These are phyloP conservation scores for Patella depressa DNA, from an alignment of 2,888 invertebrate genomes.

Conservation along the genomic window DNA sequence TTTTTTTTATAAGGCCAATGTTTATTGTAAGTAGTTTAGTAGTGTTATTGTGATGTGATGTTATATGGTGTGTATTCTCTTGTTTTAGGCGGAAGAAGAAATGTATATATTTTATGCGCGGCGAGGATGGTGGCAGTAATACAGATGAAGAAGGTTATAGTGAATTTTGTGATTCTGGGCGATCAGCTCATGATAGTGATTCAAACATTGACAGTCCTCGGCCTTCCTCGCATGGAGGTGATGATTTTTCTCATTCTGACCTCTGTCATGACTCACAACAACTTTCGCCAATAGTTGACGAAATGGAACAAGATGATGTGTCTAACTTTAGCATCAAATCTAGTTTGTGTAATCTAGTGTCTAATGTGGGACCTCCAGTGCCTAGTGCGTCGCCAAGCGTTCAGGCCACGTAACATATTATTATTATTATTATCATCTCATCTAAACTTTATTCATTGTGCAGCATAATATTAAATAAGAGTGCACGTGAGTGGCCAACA, in stretches of 20 bases:
- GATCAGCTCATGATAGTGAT: conserved; percentile 54
- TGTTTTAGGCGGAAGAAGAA: conserved; percentile 73
- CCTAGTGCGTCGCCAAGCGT: conserved; percentile 4
- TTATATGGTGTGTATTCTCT: too few species aligned
- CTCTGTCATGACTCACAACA: conserved; percentile 21
- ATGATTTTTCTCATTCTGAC: conserved; percentile 22
- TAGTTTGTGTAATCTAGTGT: background rate
- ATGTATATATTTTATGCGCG: conserved; percentile 71
- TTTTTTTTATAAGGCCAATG: too few species aligned
- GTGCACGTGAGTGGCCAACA: background rate
- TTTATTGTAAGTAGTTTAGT: too few species aligned
- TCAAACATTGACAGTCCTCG: conserved; percentile 54
- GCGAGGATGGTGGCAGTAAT: conserved; percentile 50
- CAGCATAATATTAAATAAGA: conserved; percentile 4
- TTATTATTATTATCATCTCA: background rate
- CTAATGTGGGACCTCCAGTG: conserved; percentile 13
- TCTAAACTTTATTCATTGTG: background rate
- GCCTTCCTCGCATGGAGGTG: conserved; percentile 26
- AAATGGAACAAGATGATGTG: conserved; percentile 12
- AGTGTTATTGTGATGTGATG: too few species aligned
- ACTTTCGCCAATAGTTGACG: conserved; percentile 11
- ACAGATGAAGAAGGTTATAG: conserved; percentile 46
- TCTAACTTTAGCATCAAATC: conserved; percentile 1
- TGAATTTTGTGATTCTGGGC: conserved; percentile 36
- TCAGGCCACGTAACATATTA: conserved; percentile 7